These are phyloP conservation scores for Latrodectus geometricus DNA, from an alignment of 1,140 invertebrate genomes.

Conservation along the genomic window DNA sequence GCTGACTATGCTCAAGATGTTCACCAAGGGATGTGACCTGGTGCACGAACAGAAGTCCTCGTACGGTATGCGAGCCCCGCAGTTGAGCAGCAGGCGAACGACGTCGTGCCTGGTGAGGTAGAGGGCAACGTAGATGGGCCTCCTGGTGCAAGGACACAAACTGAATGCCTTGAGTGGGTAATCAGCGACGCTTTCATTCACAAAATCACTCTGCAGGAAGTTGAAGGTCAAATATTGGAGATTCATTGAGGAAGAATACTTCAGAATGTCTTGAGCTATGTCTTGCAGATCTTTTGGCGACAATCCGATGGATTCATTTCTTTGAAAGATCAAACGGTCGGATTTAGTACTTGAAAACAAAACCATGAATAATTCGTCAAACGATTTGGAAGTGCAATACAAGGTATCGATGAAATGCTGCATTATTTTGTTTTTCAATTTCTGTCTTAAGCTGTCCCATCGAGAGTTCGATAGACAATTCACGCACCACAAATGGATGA, in stretches of 20 bases:
- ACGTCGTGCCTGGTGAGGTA: slow-evolving; percentile 30
- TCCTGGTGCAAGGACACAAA: slow-evolving; percentile 41
- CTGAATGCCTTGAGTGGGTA: slow-evolving; percentile 44
- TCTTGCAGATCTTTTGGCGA: not conserved
- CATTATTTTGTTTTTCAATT: slow-evolving; percentile 20
- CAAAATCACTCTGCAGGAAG: not conserved
- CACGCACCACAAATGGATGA: slow-evolving; percentile 41
- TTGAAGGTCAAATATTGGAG: slow-evolving; percentile 5
- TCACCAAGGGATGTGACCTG: slow-evolving; percentile 25
- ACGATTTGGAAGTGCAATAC: slow-evolving; percentile 45
- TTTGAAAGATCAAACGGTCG: not conserved
- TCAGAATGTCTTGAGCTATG: slow-evolving; percentile 29
- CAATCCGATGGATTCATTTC: not conserved
- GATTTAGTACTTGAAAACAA: slow-evolving; percentile 31
- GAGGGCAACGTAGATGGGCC: slow-evolving; percentile 42
- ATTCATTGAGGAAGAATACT: not conserved
- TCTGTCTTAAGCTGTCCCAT: slow-evolving; percentile 2
- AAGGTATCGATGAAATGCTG: slow-evolving; percentile 43
- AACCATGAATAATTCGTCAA: slow-evolving; percentile 44
- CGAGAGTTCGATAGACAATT: slow-evolving; percentile 14
- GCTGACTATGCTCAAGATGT: slow-evolving; percentile 22
- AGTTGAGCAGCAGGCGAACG: slow-evolving; percentile 23
- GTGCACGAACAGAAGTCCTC: slow-evolving; percentile 30
- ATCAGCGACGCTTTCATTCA: slow-evolving; percentile 22
- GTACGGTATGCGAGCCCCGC: slow-evolving; percentile 40